Conservation (phyloP, 1,140 invertebrate genomes). For the Acromyrmex echinatior region DNA sequence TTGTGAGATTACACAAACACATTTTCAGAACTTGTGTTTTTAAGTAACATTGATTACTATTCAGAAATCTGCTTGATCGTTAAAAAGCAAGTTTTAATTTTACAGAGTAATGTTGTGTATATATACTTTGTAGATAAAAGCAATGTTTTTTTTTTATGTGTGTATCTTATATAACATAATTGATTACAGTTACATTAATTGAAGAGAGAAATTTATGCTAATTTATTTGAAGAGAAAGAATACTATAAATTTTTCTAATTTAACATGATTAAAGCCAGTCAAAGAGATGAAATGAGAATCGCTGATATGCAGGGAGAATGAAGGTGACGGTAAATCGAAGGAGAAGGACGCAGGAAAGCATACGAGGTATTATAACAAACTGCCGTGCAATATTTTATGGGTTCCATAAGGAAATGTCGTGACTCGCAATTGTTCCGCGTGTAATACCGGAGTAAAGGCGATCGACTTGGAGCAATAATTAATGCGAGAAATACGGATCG, state of each 20-base stretch:
- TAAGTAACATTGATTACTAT: background rate
- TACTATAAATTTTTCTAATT: background rate
- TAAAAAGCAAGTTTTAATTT: background rate
- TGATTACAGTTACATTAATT: background rate
- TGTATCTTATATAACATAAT: too few species aligned
- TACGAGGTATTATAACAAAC: slow-evolving; percentile 76
- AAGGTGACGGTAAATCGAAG: slow-evolving; percentile 64
- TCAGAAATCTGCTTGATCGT: background rate
- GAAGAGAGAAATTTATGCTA: background rate
- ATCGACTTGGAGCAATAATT: slow-evolving; percentile 63
- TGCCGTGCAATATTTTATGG: slow-evolving; percentile 81
- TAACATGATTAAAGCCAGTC: background rate
- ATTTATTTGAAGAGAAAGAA: background rate
- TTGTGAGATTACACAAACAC: background rate
- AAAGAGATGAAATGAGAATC: slow-evolving; percentile 56
- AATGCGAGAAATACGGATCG: slow-evolving; percentile 57
- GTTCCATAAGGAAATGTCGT: slow-evolving; percentile 83
- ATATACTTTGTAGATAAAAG: background rate
- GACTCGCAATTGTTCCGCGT: slow-evolving; percentile 78
- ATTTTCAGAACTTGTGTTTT: background rate
- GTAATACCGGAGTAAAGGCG: slow-evolving; percentile 62
- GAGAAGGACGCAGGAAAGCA: slow-evolving; percentile 58
- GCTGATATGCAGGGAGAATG: slow-evolving; percentile 37
- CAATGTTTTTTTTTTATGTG: background rate
- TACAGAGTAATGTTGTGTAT: background rate